Percentiles rank a stretch among this genome's conserved stretches.
These are phyloP conservation scores for Anarrhichthys ocellatus DNA, from an alignment of 2,113 vertebrate species.

Conservation along the genomic window DNA sequence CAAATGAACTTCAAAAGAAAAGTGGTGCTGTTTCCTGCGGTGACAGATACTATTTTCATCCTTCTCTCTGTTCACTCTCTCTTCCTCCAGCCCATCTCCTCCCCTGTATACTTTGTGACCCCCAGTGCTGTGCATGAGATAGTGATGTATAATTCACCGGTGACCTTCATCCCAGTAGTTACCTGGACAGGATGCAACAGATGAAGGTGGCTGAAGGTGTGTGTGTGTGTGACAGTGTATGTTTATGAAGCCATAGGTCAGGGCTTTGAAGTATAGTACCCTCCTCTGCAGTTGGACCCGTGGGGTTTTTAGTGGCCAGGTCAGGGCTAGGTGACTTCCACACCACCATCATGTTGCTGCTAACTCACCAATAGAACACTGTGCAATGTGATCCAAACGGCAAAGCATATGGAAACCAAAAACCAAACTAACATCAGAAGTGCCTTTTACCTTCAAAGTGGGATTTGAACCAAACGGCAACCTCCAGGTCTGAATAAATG, in stretches of 20 bases:
- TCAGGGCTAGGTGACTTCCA: not conserved
- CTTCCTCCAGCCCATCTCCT: constrained; percentile 6
- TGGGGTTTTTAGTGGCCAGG: constrained; percentile 12
- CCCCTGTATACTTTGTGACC: constrained; percentile 5
- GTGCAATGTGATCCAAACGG: constrained; percentile 24
- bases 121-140: not conserved
- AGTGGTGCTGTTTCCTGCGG: constrained; percentile 12
- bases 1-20: constrained; percentile 55
- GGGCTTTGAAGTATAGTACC: constrained; percentile 41
- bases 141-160: constrained; percentile 53
- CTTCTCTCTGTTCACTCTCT: constrained; percentile 11
- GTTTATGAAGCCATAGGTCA: constrained; percentile 33
- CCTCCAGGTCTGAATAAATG: not conserved
- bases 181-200: constrained; percentile 17
- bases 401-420: not conserved
- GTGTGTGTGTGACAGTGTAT: constrained; percentile 16
- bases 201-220: constrained; percentile 46
- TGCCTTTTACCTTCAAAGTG: no score
- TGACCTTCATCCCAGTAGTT: constrained; percentile 52
- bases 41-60: constrained; percentile 40
- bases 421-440: not conserved
- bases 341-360: not conserved
- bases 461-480: not conserved
- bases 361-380: not conserved
- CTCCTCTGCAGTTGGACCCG: not conserved